Evolutionary conservation across 2,888 invertebrate species (phyloP).

Genomic region (Dynastes hyllus): DNA sequence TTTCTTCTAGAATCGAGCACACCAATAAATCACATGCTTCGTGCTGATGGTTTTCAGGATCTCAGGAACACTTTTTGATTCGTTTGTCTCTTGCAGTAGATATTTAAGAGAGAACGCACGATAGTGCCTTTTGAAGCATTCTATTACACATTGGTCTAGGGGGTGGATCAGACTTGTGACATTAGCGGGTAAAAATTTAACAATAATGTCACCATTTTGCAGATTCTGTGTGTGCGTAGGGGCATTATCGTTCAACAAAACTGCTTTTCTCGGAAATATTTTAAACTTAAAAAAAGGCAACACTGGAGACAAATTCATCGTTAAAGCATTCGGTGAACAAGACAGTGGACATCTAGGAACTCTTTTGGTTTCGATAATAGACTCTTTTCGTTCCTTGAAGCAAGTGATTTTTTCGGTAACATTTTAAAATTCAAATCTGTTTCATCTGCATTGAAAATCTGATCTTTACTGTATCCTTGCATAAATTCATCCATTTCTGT

Average conservation of each 20-base stretch:
- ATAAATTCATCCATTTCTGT: not conserved
- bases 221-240: no score
- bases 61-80: slow-evolving; percentile 6
- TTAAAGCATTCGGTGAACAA: no score
- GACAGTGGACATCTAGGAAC: not conserved
- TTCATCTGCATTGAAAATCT: slow-evolving; percentile 15
- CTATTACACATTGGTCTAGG: not conserved
- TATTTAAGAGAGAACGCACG: not conserved
- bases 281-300: no score
- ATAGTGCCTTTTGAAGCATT: slow-evolving; percentile 17
- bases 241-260: slow-evolving; percentile 17
- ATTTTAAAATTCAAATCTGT: slow-evolving; percentile 24
- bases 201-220: no score
- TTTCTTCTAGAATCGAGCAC: no score
- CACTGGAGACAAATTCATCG: no score
- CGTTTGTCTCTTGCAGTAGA: slow-evolving; percentile 3
- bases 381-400: slow-evolving; percentile 5
- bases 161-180: slow-evolving; percentile 20
- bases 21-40: no score
- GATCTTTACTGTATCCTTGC: slow-evolving; percentile 2
- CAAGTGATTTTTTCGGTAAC: slow-evolving; percentile 31
- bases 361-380: slow-evolving; percentile 23
- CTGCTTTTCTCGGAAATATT: not conserved
- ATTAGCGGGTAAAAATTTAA: not conserved
- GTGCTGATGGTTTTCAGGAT: not conserved